Evolutionary conservation across 2,113 vertebrate species (phyloP).

Genomic region (Brachypodius melanocephalos): DNA sequence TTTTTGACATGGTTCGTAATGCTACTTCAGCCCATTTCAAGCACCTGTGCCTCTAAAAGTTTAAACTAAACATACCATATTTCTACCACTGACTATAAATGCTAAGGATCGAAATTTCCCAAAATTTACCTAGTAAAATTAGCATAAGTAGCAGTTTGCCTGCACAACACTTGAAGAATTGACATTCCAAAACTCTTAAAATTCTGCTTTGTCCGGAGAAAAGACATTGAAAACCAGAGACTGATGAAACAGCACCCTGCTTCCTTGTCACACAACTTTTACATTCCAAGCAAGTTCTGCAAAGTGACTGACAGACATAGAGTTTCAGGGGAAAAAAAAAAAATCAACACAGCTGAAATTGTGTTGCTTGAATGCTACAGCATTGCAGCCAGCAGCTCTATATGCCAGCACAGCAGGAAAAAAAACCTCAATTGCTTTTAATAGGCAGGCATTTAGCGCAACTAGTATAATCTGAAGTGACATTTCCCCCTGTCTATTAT

Average conservation of each 20-base stretch:
- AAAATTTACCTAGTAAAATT: not conserved
- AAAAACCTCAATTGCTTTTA: constrained; percentile 25
- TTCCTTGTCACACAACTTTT: not conserved
- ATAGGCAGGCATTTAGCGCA: constrained; percentile 38
- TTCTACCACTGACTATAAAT: not conserved
- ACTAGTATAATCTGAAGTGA: constrained; percentile 11
- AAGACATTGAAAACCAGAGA: not conserved
- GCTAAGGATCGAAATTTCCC: not conserved
- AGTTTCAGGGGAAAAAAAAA: not conserved
- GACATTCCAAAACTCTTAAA: not conserved
- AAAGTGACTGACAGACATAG: not conserved
- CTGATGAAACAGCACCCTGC: not conserved
- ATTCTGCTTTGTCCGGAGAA: not conserved
- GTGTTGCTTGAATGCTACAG: not conserved
- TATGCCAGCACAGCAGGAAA: not conserved
- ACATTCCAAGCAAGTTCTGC: not conserved
- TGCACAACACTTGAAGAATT: not conserved
- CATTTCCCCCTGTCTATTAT: constrained; percentile 19
- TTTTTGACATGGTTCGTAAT: fast-evolving
- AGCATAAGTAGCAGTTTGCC: not conserved
- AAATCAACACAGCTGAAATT: not conserved
- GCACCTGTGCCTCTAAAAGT: not conserved
- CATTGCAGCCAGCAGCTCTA: not conserved
- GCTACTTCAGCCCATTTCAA: not conserved
- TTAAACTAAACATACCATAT: not conserved